Evolutionary conservation across 1,140 invertebrate species (phyloP).

Genomic region (Leptonema lineaticorne): DNA sequence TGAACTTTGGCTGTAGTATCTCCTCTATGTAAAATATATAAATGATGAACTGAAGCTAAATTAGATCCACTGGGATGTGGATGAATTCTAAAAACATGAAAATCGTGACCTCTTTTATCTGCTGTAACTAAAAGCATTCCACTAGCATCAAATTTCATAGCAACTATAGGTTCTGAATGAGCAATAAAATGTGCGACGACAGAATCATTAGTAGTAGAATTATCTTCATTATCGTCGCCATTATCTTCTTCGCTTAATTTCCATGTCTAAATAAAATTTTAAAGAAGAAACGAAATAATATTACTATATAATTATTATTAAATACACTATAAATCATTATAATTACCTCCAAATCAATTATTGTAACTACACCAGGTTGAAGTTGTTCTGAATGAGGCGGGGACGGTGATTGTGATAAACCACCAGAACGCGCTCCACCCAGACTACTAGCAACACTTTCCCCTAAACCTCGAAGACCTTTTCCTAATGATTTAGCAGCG

Average conservation of each 20-base stretch:
- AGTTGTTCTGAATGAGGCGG: conserved; percentile 57
- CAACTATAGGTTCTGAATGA: conserved; percentile 87
- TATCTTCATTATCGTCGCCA: conserved; percentile 51
- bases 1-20: conserved; percentile 81
- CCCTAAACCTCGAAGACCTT: conserved; percentile 84
- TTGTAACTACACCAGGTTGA: conserved; percentile 83
- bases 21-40: conserved; percentile 91
- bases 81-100: conserved; percentile 93
- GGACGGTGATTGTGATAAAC: conserved; percentile 52
- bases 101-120: conserved; percentile 92
- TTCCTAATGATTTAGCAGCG: conserved; percentile 88
- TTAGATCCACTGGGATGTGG: conserved; percentile 87
- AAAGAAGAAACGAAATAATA: not conserved
- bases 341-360: conserved; percentile 79
- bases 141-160: conserved; percentile 88
- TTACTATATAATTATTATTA: not conserved
- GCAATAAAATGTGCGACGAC: conserved; percentile 93
- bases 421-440: conserved; percentile 60
- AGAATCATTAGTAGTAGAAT: conserved; percentile 57
- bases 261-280: conserved; percentile 28
- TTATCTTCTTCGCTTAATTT: conserved; percentile 57
- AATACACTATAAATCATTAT: not conserved
- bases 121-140: conserved; percentile 90
- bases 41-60: conserved; percentile 90
- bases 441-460: conserved; percentile 91